phyloP scores from a whole-genome alignment of 2,797 vertebrate species.

The Lacerta agilis region DNA sequence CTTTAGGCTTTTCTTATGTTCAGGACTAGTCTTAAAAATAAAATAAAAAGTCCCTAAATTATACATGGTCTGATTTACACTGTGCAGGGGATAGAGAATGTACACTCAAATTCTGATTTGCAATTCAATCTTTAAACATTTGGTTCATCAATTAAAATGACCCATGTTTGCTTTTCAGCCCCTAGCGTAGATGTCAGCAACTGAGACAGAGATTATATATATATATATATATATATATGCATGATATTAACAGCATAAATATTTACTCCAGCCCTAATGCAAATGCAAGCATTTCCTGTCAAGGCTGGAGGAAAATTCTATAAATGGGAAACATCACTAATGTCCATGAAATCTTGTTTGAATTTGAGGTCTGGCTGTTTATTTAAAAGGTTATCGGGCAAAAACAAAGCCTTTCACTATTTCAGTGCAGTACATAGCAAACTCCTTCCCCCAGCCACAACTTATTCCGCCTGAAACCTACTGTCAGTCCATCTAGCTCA shows the following conservation, averaged over 20 bases:
- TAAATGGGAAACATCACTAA: conserved; percentile 49
- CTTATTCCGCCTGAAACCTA: neutral
- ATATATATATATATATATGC: neutral
- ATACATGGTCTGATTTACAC: neutral
- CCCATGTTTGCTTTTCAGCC: conserved; percentile 9
- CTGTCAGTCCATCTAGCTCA: too few species aligned
- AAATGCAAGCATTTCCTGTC: conserved; percentile 23
- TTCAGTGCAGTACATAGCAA: neutral
- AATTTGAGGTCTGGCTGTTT: conserved; percentile 30
- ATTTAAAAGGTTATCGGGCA: conserved; percentile 10
- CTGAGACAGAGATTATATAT: neutral
- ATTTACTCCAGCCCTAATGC: conserved; percentile 50
- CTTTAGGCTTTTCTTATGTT: neutral
- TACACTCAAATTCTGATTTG: neutral
- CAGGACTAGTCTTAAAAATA: too few species aligned
- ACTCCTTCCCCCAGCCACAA: neutral
- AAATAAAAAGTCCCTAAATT: neutral
- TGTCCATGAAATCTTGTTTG: neutral
- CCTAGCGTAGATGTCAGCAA: conserved; percentile 18
- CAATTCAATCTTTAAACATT: neutral
- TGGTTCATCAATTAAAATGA: neutral
- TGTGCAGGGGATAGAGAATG: neutral
- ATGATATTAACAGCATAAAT: conserved; percentile 53
- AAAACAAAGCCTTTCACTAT: neutral
- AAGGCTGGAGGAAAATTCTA: conserved; percentile 32